Base-by-base conservation (phyloP, 2,797 vertebrate species). In the Silurus lanzhouensis region DNA sequence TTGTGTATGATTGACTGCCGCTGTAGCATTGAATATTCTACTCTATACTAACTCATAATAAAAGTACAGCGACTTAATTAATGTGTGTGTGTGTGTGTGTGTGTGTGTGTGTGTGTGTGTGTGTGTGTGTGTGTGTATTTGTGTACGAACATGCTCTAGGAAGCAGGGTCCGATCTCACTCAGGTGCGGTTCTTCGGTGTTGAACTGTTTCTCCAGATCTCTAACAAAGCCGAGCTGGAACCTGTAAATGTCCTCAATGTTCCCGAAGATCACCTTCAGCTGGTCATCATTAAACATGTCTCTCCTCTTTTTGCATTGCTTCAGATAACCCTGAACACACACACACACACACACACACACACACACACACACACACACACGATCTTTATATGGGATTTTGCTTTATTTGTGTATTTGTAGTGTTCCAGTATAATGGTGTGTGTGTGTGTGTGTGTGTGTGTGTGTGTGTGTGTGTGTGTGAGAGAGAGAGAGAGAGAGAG, bases 201-300 rank as follows among this genome's bases (percentile, higher is more conserved):
- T 99, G 93, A 99, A 99, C 94, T 99, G 98, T 89, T 99, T 99
- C 93, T 99, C 98, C 93, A 99, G 91, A 89, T 99, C 98, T 94
- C 98, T 93, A 52, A 99, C 97, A 31, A 99, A 99, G 25, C 97
- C 96, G 96, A 99, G 97, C 94, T 99, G 98, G 92, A 99, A 99
- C 83, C 98, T 96, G 93, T 98, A 99, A 93, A 99, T 99, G 91
- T 99, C 98, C 91, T 99, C 98, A 0, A 99, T 99, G 93, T 99
- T 99, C 81, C 98, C 98, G 76, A 99, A 99, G 90, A 99, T 99
- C 92, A 98, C 94, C 90, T 96, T 98, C 52, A 99, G 92, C 93
- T 99, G 98, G 83, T 99, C 98, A 31, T 99, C 98, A 3, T 97
- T 99, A 93, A 99, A 99, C 98, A 99, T 99, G 94, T 99, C 98